Evolutionary conservation across 1,140 invertebrate species (phyloP).

Genomic region (Ladona fulva): DNA sequence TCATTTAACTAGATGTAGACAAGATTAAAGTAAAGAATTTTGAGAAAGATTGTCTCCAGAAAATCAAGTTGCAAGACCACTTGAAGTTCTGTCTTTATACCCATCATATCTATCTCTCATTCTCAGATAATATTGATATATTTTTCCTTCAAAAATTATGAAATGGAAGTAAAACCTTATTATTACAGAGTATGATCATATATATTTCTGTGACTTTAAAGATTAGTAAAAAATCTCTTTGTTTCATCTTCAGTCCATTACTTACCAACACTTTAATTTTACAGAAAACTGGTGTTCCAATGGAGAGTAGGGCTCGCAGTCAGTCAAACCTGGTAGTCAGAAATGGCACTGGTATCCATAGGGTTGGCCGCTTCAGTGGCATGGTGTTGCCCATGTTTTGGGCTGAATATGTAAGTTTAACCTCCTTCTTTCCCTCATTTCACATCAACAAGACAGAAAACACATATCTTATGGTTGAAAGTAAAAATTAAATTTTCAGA

Average conservation of each 20-base stretch:
- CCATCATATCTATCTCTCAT: too few species aligned
- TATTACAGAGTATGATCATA: too few species aligned
- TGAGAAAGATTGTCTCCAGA: too few species aligned
- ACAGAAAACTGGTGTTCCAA: conserved; percentile 46
- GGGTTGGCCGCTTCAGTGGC: conserved; percentile 37
- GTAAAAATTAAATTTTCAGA: too few species aligned
- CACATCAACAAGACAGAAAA: too few species aligned
- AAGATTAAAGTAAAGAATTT: too few species aligned
- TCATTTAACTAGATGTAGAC: too few species aligned
- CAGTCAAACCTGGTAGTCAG: conserved; percentile 47
- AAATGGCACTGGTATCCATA: conserved; percentile 37
- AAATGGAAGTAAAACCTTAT: not conserved
- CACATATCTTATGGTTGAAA: too few species aligned
- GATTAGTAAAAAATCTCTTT: not conserved
- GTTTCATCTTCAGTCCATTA: not conserved
- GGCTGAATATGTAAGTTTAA: conserved; percentile 51
- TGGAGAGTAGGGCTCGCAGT: conserved; percentile 43
- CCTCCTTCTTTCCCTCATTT: too few species aligned
- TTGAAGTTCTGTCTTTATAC: too few species aligned
- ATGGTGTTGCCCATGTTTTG: conserved; percentile 47
- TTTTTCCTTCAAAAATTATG: not conserved
- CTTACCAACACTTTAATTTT: conserved; percentile 22
- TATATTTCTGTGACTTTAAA: too few species aligned
- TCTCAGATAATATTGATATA: not conserved
- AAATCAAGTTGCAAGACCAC: too few species aligned